phyloP scores from a whole-genome alignment of 2,113 vertebrate genomes.

The Amazona vittata region DNA sequence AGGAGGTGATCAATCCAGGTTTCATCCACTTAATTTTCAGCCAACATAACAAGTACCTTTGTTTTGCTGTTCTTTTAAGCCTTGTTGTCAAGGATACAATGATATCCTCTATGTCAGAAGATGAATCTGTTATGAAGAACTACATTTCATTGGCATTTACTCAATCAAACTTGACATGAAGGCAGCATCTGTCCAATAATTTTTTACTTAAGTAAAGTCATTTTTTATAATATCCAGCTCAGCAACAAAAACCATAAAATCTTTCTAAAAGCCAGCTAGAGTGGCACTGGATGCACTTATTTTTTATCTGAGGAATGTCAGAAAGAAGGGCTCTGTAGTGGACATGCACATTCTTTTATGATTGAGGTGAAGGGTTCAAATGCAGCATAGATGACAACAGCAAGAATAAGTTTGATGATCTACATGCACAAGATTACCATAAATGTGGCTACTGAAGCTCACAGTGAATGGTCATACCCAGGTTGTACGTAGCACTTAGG shows the following conservation, averaged over 20 bases:
- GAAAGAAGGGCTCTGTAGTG: neutral
- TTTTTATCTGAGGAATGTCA: neutral
- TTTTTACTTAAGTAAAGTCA: slow-evolving; percentile 9
- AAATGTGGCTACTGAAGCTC: neutral
- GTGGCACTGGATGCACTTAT: neutral
- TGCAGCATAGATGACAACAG: neutral
- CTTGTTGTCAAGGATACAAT: slow-evolving; percentile 3
- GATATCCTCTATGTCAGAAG: neutral
- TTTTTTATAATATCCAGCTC: slow-evolving; percentile 29
- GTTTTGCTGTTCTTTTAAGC: neutral
- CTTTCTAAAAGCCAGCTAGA: neutral
- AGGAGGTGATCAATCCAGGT: neutral
- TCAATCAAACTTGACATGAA: slow-evolving; percentile 21
- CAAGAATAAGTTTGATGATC: neutral
- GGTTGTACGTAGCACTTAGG: neutral
- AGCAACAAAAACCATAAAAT: neutral
- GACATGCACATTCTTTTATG: neutral
- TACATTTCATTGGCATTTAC: neutral
- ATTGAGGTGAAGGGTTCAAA: neutral
- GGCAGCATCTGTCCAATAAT: slow-evolving; percentile 30
- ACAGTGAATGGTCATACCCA: neutral
- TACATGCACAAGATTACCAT: neutral
- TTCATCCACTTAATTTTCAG: neutral
- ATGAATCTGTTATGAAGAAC: neutral
- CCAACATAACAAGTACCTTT: neutral